Conservation (phyloP, 2,113 vertebrate species). For the Grammomys dolichurus region DNA sequence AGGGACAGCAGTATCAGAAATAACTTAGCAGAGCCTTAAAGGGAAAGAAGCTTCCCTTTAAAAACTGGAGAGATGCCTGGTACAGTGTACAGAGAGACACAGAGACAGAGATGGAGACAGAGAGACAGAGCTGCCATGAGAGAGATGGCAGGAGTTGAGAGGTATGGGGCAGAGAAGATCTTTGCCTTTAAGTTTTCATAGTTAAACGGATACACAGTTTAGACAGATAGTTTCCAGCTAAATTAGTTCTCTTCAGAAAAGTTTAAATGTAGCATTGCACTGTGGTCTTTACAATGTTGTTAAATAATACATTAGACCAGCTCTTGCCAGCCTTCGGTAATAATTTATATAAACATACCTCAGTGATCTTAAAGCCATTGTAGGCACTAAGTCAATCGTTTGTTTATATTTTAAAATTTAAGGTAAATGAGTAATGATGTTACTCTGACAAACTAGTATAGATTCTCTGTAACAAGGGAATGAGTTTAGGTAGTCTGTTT, state of each 20-base stretch:
- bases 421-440: constrained; percentile 6
- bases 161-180: neutral
- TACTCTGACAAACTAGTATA: neutral
- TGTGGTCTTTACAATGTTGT: neutral
- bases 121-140: neutral
- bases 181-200: neutral
- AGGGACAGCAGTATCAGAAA: neutral
- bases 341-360: neutral
- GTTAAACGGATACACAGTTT: neutral
- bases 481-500: neutral
- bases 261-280: neutral
- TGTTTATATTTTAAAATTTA: constrained; percentile 29
- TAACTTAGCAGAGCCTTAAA: neutral
- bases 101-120: neutral
- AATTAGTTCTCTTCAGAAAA: neutral
- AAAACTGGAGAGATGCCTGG: neutral
- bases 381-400: neutral
- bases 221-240: constrained; percentile 21
- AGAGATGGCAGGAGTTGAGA: too few species aligned
- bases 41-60: neutral
- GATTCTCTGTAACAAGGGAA: neutral
- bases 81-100: neutral
- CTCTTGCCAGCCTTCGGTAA: neutral
- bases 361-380: constrained; percentile 16
- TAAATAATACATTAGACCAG: neutral